Conservation (phyloP, 2,888 invertebrate genomes). For the Urechis unicinctus region DNA sequence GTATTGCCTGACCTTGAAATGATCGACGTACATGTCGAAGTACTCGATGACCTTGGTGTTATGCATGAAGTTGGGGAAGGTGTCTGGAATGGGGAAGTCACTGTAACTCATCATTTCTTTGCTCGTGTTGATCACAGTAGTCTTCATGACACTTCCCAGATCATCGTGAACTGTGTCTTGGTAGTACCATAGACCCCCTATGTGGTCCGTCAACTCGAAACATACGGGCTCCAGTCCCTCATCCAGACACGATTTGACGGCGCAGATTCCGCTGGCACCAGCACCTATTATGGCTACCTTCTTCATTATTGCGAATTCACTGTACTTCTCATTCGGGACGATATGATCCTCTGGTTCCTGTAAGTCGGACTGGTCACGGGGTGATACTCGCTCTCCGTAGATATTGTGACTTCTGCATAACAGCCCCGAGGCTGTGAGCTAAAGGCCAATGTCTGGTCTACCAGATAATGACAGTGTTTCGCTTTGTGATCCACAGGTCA, state of each 20-base stretch:
- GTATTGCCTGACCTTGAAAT: constrained; percentile 34
- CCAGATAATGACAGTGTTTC: no score
- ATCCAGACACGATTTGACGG: constrained; percentile 38
- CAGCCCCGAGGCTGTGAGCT: no score
- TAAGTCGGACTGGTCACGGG: no score
- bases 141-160: constrained; percentile 38
- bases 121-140: constrained; percentile 40
- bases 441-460: no score
- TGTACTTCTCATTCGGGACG: no score
- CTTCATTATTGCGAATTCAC: constrained; percentile 12
- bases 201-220: constrained; percentile 13
- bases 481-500: no score
- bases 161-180: no score
- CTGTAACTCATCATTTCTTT: constrained; percentile 44
- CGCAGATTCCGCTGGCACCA: constrained; percentile 35
- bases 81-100: constrained; percentile 44
- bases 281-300: constrained; percentile 26
- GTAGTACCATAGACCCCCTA: constrained; percentile 2
- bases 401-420: no score
- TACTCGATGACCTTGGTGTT: constrained; percentile 41
- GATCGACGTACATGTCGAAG: constrained; percentile 40
- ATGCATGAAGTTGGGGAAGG: constrained; percentile 46
- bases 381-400: no score
- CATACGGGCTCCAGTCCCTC: constrained; percentile 34
- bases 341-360: no score